Evolutionary conservation across 2,113 vertebrate species (phyloP), one percentile per base, ranked within the genome.

Genomic region (Dissostichus mawsoni): DNA sequence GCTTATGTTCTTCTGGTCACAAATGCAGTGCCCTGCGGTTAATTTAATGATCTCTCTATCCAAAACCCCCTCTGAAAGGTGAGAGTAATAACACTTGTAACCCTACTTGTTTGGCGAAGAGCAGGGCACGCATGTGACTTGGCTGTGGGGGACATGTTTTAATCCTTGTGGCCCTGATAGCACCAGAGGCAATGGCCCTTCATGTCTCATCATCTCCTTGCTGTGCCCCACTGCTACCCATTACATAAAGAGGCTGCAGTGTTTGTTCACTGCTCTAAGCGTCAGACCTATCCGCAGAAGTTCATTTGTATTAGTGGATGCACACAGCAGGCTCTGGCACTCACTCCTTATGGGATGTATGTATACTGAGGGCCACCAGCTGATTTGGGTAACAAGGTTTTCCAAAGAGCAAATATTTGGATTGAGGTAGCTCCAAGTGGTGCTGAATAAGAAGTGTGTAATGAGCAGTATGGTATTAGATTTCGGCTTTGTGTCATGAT

Each of bases 321-420:
- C 89, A 89, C 93, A 89, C 93, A 95, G 95, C 91, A 80, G 76
- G 92, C 73, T 36, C 84, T 61, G 69, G 75, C 86, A 83, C 87
- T 80, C 78, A 53, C 72, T 78, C 89, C 83, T 90, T 78, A 85
- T 81, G 78, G 88, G 87, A 84, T 64, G 59, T 66, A 86, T 80
- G 89, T 86, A 89, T 82, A 89, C 90, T 74, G 76, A 86, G 90
- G 92, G 89, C 91, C 91, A 91, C 94, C 93, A 91, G 90, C 94
- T 94, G 94, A 93, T 92, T 80, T 86, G 83, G 86, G 89, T 94
- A 94, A 95, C 93, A 93, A 93, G 92, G 92, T 95, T 95, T 92
- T 91, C 79, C 84, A 82, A 88, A 91, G 89, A 92, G 90, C 88
- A 91, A 93, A 93, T 90, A 93, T 92, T 92, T 92, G 92, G 83